A percentile compares a stretch with the other conserved stretches of the same genome.
Evolutionary conservation across 2,888 invertebrate genomes (phyloP).

Genomic region (Drosophila histrio): DNA sequence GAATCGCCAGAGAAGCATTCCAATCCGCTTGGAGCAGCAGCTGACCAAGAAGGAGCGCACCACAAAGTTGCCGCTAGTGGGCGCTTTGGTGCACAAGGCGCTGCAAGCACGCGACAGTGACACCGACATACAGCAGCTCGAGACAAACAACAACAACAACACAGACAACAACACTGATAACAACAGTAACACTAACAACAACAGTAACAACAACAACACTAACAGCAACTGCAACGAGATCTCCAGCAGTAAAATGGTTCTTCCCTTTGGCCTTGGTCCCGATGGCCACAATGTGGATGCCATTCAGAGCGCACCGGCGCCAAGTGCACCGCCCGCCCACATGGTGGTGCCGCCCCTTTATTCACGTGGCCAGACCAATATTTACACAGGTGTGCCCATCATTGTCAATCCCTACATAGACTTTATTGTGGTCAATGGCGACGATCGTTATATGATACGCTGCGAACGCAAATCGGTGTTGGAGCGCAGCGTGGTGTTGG

Average conservation of each 20-base stretch:
- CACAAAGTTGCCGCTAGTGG: slow-evolving; percentile 61
- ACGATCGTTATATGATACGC: slow-evolving; percentile 84
- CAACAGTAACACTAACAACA: neutral
- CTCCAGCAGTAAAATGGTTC: slow-evolving; percentile 74
- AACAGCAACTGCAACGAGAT: slow-evolving; percentile 12
- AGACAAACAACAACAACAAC: slow-evolving; percentile 7
- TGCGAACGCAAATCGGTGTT: slow-evolving; percentile 82
- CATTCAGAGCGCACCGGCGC: slow-evolving; percentile 71
- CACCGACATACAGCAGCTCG: slow-evolving; percentile 5
- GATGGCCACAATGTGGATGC: slow-evolving; percentile 81
- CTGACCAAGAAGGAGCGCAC: slow-evolving; percentile 56
- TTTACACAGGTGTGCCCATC: slow-evolving; percentile 80
- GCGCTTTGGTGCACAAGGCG: slow-evolving; percentile 58
- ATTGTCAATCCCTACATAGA: slow-evolving; percentile 83
- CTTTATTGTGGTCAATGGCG: slow-evolving; percentile 83
- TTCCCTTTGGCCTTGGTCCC: slow-evolving; percentile 82
- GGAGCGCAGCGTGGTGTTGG: slow-evolving; percentile 83
- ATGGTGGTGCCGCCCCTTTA: slow-evolving; percentile 52
- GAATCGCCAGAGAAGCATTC: slow-evolving; percentile 25
- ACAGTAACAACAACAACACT: no score
- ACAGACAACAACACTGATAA: neutral
- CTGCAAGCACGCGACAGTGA: slow-evolving; percentile 34
- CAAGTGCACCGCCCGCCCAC: slow-evolving; percentile 83
- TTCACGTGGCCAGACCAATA: slow-evolving; percentile 74
- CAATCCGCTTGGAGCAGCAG: slow-evolving; percentile 48